Evolutionary conservation across 2,888 invertebrate genomes (phyloP).

Genomic region (Pemphredon lugubris): DNA sequence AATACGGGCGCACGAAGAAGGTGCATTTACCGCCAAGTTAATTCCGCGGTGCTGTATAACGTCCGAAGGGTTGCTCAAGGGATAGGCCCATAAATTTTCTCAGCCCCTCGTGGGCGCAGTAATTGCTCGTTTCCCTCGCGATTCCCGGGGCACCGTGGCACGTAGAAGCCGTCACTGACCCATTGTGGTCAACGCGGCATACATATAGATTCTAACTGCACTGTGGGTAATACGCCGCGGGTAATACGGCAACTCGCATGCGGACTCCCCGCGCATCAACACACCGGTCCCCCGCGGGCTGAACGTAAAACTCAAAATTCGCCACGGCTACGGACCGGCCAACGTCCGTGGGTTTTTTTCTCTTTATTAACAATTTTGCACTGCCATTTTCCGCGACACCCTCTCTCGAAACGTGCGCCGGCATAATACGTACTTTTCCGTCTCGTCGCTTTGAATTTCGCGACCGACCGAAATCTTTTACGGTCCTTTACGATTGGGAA

Average conservation of each 20-base stretch:
- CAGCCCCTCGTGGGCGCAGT: conserved; percentile 29
- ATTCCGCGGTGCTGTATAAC: conserved; percentile 44
- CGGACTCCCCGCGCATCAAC: conserved; percentile 41
- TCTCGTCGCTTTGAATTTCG: no score
- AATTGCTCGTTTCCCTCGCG: conserved; percentile 62
- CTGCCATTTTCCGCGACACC: no score
- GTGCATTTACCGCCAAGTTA: conserved; percentile 31
- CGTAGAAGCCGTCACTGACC: conserved; percentile 55
- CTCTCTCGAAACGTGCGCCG: no score
- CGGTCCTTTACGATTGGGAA: no score
- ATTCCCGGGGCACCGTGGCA: conserved; percentile 40
- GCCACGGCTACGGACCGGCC: background rate
- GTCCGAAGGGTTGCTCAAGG: conserved; percentile 53
- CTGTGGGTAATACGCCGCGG: conserved; percentile 63
- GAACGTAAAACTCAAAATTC: conserved; percentile 29
- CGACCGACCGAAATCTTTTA: no score
- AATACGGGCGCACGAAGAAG: background rate
- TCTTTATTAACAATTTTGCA: no score
- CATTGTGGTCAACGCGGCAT: conserved; percentile 59
- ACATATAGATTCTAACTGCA: conserved; percentile 67
- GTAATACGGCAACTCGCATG: conserved; percentile 53
- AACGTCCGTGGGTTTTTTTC: no score
- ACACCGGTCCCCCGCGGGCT: conserved; percentile 32
- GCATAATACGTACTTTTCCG: no score
- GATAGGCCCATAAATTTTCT: conserved; percentile 55